phyloP scores from a whole-genome alignment of 2,797 vertebrate species.

The Brotula barbata region DNA sequence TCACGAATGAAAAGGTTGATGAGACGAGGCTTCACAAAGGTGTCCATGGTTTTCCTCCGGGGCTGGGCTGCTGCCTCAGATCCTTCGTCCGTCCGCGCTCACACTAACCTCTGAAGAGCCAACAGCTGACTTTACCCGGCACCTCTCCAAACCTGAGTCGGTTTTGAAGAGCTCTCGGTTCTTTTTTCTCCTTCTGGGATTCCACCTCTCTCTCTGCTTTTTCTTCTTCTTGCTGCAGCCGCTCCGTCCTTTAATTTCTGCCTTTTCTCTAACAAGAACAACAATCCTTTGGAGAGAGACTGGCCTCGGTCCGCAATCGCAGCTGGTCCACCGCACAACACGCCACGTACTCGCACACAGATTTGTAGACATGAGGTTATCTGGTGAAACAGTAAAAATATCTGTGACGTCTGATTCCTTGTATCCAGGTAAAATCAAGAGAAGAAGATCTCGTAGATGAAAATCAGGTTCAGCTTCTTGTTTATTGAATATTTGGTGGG shows the following conservation, averaged over 20 bases:
- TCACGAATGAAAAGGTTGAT: neutral
- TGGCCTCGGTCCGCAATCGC: conserved; percentile 32
- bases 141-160: conserved; percentile 42
- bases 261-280: conserved; percentile 34
- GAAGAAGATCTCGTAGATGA: neutral
- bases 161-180: conserved; percentile 35
- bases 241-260: conserved; percentile 1
- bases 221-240: conserved; percentile 15
- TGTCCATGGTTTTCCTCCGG: neutral
- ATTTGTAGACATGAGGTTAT: conserved; percentile 1
- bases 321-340: conserved; percentile 8
- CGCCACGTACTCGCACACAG: conserved; percentile 1
- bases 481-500: conserved; percentile 2
- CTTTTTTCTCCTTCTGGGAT: conserved; percentile 10
- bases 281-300: conserved; percentile 50
- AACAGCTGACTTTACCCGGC: conserved; percentile 24
- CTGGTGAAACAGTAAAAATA: neutral
- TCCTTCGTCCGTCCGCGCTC: no score
- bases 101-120: conserved; percentile 53
- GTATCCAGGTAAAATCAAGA: neutral
- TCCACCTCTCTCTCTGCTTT: conserved; percentile 2
- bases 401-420: neutral
- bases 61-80: conserved; percentile 9
- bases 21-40: conserved; percentile 42
- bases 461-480: neutral